phyloP scores from a whole-genome alignment of 2,888 invertebrate genomes.

The Bursaphelenchus okinawaensis region DNA sequence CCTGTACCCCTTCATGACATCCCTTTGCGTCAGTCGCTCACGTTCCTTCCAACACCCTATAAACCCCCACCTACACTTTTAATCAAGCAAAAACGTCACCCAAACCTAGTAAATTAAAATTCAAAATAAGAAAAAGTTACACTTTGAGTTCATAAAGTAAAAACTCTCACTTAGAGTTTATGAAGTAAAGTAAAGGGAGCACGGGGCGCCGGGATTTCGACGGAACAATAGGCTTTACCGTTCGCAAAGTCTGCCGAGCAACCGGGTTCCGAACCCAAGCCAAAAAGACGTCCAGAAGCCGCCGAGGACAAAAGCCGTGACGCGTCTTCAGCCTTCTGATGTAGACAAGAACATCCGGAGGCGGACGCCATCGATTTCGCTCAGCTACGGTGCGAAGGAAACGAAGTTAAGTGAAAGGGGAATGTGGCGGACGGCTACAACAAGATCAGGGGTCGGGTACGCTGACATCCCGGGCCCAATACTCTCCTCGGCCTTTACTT shows the following conservation, averaged over 20 bases:
- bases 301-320: background rate
- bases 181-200: background rate
- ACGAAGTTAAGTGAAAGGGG: background rate
- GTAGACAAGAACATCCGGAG: background rate
- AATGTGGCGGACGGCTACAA: background rate
- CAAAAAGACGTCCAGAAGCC: background rate
- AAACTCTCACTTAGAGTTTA: background rate
- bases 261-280: background rate
- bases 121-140: too few species aligned
- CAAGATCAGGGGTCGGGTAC: background rate
- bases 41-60: too few species aligned
- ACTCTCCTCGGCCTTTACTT: background rate
- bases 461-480: too few species aligned
- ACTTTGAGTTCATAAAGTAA: background rate
- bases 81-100: too few species aligned
- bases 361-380: background rate
- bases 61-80: too few species aligned
- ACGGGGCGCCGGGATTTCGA: background rate
- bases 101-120: too few species aligned
- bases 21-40: too few species aligned
- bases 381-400: background rate
- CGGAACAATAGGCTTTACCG: constrained; percentile 1
- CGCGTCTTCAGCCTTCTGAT: background rate
- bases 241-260: background rate
- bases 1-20: too few species aligned